Conservation (phyloP, 1,140 invertebrate genomes). For the Mylabris phalerata region DNA sequence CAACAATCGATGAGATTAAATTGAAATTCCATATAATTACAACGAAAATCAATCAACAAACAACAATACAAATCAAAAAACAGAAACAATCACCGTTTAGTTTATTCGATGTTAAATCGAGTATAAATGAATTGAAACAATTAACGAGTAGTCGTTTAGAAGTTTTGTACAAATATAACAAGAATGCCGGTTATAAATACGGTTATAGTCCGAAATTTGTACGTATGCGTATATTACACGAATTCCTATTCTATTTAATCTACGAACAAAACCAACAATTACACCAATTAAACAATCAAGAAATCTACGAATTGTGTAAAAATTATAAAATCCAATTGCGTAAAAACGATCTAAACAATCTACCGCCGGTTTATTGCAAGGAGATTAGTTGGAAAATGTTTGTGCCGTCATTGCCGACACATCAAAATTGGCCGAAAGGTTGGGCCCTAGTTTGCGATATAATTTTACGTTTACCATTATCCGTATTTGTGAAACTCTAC, state of each 20-base stretch:
- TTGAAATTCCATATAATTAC: constrained; percentile 47
- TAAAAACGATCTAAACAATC: constrained; percentile 34
- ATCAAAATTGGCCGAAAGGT: constrained; percentile 56
- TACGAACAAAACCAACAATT: constrained; percentile 50
- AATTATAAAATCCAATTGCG: constrained; percentile 20
- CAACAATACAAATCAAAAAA: constrained; percentile 3
- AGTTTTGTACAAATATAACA: constrained; percentile 10
- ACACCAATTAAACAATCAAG: constrained; percentile 35
- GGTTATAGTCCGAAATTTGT: constrained; percentile 57
- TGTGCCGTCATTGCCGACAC: constrained; percentile 58
- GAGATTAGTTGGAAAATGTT: constrained; percentile 67
- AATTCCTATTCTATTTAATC: constrained; percentile 62
- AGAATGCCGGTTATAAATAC: constrained; percentile 1
- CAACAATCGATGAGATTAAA: constrained; percentile 55
- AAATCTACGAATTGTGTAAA: constrained; percentile 13
- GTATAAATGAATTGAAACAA: constrained; percentile 24
- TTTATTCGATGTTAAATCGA: constrained; percentile 20
- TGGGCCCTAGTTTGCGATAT: constrained; percentile 72
- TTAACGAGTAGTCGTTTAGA: constrained; percentile 9
- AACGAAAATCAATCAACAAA: not conserved
- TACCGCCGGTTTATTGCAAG: constrained; percentile 46
- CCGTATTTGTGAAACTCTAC: constrained; percentile 62
- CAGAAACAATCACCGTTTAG: constrained; percentile 15
- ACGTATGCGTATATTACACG: constrained; percentile 58
- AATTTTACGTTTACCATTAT: constrained; percentile 63